Base-by-base conservation (phyloP, 1,140 invertebrate species). In the Pogonus chalceus region DNA sequence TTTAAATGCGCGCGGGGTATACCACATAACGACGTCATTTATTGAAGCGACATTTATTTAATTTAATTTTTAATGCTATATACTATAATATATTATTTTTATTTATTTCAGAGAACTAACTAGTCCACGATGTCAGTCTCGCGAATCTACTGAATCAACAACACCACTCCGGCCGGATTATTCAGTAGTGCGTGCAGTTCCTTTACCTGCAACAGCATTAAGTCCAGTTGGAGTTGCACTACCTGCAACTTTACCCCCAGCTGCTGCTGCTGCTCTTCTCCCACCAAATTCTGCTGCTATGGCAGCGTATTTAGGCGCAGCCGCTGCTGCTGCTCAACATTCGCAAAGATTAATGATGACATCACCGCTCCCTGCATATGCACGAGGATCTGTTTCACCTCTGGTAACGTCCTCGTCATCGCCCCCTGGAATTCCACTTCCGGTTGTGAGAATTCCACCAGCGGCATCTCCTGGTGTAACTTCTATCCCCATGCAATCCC, bases 221-320 rank as follows among this genome's bases (percentile, higher is more conserved):
- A 72, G 76, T 65, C 66, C 76, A 56, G 56, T 76, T 68, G 69
- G 76, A 57, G 56, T 80, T 63, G 56, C 79, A 56, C 66, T 69
- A 62, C 77, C 68, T 54, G 75, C 68, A 1, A 75, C 73, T 2
- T 68, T 81, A 31, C 78, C 78, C 22, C 71, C 72, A 3, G 70
- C 72, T 1, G 69, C 78, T 18, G 76, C 79, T 2, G 78, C 78
- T 1, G 75, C 82, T 0, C 72, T 85, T 10, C 65, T 85, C 59
- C 84, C 84, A n/a, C 78, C 83, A 18, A 83, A 87, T 65, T 84
- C 85, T 1, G 85, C 85, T 2, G 84, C 84, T 1, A 84, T 87
- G 74, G 85, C 85, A 9, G 85, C 85, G 0, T 87, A 87, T 64
- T 75, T 87, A 31, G 79, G 79, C 10, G 79, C 80, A 0, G 79